phyloP scores from a whole-genome alignment of 2,797 vertebrate species.

The Octomys mimax region DNA sequence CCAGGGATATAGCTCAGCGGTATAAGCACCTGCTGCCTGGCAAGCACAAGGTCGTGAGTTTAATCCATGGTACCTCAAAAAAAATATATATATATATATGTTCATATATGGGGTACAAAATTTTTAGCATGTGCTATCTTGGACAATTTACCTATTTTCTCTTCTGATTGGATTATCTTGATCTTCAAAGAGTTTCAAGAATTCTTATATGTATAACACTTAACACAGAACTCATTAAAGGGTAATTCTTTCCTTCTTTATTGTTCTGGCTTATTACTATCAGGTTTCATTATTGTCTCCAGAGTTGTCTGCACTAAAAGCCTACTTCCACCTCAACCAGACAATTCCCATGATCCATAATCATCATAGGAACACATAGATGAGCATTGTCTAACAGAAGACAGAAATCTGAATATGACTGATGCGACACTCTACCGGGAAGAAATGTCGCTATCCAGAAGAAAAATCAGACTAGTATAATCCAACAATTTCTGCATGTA shows the following conservation, averaged over 20 bases:
- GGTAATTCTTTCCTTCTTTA: neutral
- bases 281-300: constrained; percentile 70
- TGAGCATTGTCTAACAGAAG: neutral
- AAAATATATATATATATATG: neutral
- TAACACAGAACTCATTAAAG: neutral
- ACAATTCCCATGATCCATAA: constrained; percentile 50
- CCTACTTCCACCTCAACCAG: constrained; percentile 15
- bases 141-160: neutral
- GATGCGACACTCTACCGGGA: neutral
- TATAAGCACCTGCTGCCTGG: no score
- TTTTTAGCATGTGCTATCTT: neutral
- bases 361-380: neutral
- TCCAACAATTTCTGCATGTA: neutral
- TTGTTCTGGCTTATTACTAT: neutral
- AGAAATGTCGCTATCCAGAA: neutral
- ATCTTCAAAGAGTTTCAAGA: neutral
- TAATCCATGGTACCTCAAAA: no score
- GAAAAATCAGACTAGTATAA: neutral
- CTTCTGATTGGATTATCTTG: neutral
- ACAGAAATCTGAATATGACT: neutral
- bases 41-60: no score
- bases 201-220: neutral
- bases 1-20: no score
- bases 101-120: neutral
- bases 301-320: constrained; percentile 49